phyloP scores from a whole-genome alignment of 1,140 invertebrate species.

The Eumeta japonica region DNA sequence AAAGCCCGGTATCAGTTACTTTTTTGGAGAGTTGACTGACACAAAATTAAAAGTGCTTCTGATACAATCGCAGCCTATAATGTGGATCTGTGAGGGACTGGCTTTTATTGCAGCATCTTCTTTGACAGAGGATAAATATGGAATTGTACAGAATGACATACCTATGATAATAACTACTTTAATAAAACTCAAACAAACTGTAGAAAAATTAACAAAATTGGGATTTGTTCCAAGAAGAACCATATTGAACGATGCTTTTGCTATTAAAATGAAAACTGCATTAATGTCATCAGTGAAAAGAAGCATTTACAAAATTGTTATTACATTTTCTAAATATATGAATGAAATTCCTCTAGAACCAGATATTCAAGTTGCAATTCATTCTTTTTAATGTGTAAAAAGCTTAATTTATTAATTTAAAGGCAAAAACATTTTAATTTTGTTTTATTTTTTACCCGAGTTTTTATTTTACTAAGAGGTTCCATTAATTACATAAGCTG shows the following conservation, averaged over 20 bases:
- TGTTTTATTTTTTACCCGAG: constrained; percentile 11
- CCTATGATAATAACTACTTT: constrained; percentile 65
- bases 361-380: constrained; percentile 49
- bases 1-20: constrained; percentile 65
- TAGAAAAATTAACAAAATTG: constrained; percentile 71
- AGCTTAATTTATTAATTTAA: too few relatives aligned
- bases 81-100: constrained; percentile 70
- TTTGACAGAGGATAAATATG: constrained; percentile 73
- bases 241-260: constrained; percentile 60
- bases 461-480: too few relatives aligned
- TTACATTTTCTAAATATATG: constrained; percentile 68
- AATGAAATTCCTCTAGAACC: constrained; percentile 63
- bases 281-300: constrained; percentile 66
- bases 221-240: constrained; percentile 62
- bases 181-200: constrained; percentile 64
- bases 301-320: constrained; percentile 73
- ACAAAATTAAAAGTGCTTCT: constrained; percentile 65
- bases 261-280: constrained; percentile 62
- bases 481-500: too few relatives aligned
- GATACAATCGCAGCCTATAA: constrained; percentile 65
- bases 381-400: constrained; percentile 55
- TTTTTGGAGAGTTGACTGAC: constrained; percentile 71
- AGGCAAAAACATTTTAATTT: constrained; percentile 21
- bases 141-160: constrained; percentile 77
- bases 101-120: constrained; percentile 67